phyloP scores from a whole-genome alignment of 2,888 invertebrate species.

The Melangyna quadrimaculata region DNA sequence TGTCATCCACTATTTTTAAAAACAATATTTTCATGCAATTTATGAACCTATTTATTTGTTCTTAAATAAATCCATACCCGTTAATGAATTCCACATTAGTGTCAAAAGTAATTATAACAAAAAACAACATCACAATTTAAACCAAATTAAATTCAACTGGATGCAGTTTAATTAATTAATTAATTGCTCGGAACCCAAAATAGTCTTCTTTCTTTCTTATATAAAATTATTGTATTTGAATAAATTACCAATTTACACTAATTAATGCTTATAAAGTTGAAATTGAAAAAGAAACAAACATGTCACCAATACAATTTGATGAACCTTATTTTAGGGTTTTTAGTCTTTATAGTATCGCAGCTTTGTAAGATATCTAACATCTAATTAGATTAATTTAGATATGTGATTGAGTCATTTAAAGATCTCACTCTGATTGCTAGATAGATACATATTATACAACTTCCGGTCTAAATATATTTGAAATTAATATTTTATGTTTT shows the following conservation, averaged over 20 bases:
- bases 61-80: neutral
- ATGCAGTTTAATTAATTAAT: slow-evolving; percentile 55
- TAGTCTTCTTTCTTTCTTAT: slow-evolving; percentile 39
- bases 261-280: slow-evolving; percentile 9
- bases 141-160: slow-evolving; percentile 10
- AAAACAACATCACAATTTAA: neutral
- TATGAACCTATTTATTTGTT: neutral
- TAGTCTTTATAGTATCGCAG: too few relatives aligned
- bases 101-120: slow-evolving; percentile 48
- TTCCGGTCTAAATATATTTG: slow-evolving; percentile 29
- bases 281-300: neutral
- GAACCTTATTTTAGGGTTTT: neutral
- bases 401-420: neutral
- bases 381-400: slow-evolving; percentile 28
- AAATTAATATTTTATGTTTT: slow-evolving; percentile 1
- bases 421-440: neutral
- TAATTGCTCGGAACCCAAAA: slow-evolving; percentile 50
- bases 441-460: neutral
- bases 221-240: slow-evolving; percentile 16
- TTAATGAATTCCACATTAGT: slow-evolving; percentile 43
- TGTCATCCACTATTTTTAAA: neutral
- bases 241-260: slow-evolving; percentile 49
- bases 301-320: slow-evolving; percentile 34
- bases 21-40: neutral
- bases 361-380: neutral